Percentiles rank a stretch among this genome's conserved stretches.
phyloP scores from a whole-genome alignment of 30 jellyfish, hydroid and myxozoan species.

The Sanderia malayensis region DNA sequence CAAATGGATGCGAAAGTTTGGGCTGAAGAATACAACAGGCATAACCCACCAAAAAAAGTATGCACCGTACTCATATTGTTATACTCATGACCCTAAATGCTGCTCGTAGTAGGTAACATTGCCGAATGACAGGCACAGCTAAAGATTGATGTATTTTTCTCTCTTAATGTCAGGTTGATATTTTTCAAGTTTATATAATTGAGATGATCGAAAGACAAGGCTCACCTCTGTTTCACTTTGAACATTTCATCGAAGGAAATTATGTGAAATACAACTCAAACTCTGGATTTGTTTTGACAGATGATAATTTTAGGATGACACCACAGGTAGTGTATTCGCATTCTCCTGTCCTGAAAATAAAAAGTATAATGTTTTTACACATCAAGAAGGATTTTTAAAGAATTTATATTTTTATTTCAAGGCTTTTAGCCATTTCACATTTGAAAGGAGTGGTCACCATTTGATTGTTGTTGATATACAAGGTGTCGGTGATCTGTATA shows the following conservation, averaged over 20 bases:
- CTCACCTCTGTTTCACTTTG: constrained; percentile 79
- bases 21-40: constrained; percentile 96
- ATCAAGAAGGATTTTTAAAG: too few relatives aligned
- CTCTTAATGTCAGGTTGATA: constrained; percentile 75
- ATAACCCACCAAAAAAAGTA: constrained; percentile 97
- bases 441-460: constrained; percentile 99
- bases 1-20: constrained; percentile 99
- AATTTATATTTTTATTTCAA: constrained; percentile 7
- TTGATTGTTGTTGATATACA: constrained; percentile 94
- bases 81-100: too few relatives aligned
- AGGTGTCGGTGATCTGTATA: constrained; percentile 98
- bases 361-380: too few relatives aligned
- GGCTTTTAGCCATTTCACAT: constrained; percentile 99
- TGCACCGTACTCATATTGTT: too few relatives aligned
- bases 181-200: constrained; percentile 80
- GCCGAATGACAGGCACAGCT: too few relatives aligned
- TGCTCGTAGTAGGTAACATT: too few relatives aligned
- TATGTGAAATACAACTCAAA: constrained; percentile 95
- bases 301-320: constrained; percentile 77
- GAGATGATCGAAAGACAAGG: constrained; percentile 81
- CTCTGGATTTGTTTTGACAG: constrained; percentile 90
- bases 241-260: constrained; percentile 91
- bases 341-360: too few relatives aligned
- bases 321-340: constrained; percentile 96
- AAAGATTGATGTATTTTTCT: not conserved